phyloP scores from a whole-genome alignment of 2,797 vertebrate genomes.

The Discoglossus pictus region DNA sequence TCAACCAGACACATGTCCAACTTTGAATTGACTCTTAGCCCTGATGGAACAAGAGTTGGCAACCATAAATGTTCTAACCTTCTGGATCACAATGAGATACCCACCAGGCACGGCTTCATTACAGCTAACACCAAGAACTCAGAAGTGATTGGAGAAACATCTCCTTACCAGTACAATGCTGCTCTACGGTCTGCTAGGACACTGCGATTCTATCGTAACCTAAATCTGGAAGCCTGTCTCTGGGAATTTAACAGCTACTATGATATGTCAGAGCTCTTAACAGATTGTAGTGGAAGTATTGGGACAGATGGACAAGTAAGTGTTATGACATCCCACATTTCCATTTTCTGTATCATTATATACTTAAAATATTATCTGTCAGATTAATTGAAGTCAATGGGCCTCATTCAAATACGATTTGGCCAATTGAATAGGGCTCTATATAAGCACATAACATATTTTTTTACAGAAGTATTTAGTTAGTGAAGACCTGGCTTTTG shows the following conservation, averaged over 20 bases:
- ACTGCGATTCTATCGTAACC: conserved; percentile 81
- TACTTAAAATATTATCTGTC: too few relatives aligned
- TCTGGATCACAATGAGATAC: conserved; percentile 83
- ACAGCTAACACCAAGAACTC: conserved; percentile 78
- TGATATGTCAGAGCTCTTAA: conserved; percentile 81
- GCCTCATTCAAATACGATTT: too few relatives aligned
- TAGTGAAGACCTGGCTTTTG: too few relatives aligned
- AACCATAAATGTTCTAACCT: conserved; percentile 86
- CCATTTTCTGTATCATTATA: too few relatives aligned
- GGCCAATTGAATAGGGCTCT: too few relatives aligned
- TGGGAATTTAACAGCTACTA: conserved; percentile 86
- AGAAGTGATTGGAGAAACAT: conserved; percentile 80
- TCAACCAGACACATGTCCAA: conserved; percentile 79
- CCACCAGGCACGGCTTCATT: conserved; percentile 81
- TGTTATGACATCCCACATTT: too few relatives aligned
- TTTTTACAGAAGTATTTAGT: too few relatives aligned
- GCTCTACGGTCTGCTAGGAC: conserved; percentile 74
- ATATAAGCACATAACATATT: too few relatives aligned
- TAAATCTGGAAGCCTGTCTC: conserved; percentile 81
- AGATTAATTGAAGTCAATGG: too few relatives aligned
- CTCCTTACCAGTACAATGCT: conserved; percentile 77
- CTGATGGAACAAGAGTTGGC: conserved; percentile 77
- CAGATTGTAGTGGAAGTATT: conserved; percentile 77
- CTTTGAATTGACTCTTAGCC: conserved; percentile 83
- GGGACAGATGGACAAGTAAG: conserved; percentile 81